A percentile compares a stretch with the other conserved stretches of the same genome.
Evolutionary conservation across 2,888 invertebrate genomes (phyloP).

Genomic region (Griposia aprilina): DNA sequence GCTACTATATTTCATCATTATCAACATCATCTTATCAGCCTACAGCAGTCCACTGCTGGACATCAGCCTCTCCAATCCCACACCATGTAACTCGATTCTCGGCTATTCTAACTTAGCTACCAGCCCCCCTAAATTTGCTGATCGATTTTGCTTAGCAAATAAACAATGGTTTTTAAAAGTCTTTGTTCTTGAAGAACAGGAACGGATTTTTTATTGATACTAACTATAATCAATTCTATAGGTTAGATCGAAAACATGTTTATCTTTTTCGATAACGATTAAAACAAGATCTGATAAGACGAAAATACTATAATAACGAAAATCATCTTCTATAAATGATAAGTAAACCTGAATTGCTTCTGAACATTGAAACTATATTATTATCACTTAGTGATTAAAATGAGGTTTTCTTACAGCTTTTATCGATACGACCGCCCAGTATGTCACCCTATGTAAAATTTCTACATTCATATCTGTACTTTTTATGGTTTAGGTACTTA

Average conservation of each 20-base stretch:
- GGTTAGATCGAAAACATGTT: not conserved
- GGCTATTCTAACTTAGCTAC: not conserved
- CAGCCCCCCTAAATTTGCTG: not conserved
- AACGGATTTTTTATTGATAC: not conserved
- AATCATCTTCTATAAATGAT: not conserved
- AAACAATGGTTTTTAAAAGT: not conserved
- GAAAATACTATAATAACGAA: not conserved
- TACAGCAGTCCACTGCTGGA: not conserved
- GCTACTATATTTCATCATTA: no score
- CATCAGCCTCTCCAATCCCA: not conserved
- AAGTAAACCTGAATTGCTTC: not conserved
- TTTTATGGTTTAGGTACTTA: no score
- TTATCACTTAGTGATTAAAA: no score
- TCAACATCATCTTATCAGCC: no score
- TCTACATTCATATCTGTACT: no score
- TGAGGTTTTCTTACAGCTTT: not conserved
- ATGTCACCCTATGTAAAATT: no score
- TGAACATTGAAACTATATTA: not conserved
- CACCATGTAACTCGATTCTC: not conserved
- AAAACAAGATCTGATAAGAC: conserved; percentile 2
- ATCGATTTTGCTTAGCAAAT: not conserved
- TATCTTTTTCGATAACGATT: conserved; percentile 7
- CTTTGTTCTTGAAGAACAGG: not conserved
- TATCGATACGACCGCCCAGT: no score
- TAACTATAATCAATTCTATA: not conserved